Percentiles rank a stretch among this genome's conserved stretches.
Conservation (phyloP, 2,797 vertebrate species). For the Taeniopygia guttata region DNA sequence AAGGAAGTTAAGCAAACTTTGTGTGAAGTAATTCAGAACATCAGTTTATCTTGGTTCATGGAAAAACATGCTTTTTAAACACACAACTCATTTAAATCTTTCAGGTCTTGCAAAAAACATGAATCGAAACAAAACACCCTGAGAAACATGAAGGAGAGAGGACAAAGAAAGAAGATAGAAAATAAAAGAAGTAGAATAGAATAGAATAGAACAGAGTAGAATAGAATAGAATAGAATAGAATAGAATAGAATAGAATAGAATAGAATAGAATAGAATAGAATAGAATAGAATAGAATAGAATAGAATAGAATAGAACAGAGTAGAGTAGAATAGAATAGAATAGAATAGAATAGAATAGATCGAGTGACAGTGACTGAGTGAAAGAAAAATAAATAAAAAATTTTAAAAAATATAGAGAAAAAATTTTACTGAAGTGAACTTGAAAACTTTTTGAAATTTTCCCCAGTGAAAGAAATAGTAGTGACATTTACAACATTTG, state of each 20-base stretch:
- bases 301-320: background rate
- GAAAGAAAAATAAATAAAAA: background rate
- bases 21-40: background rate
- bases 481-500: background rate
- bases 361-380: background rate
- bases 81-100: background rate
- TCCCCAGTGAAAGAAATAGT: background rate
- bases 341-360: background rate
- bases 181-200: background rate
- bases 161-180: background rate
- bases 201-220: background rate
- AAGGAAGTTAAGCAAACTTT: slow-evolving; percentile 44
- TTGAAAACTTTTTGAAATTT: background rate
- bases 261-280: background rate
- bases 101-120: background rate
- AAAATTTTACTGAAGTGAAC: background rate
- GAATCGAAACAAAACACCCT: background rate
- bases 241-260: background rate
- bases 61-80: background rate
- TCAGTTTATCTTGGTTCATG: background rate
- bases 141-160: background rate
- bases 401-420: background rate
- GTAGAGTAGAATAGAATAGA: no score
- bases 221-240: background rate
- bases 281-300: background rate